A percentile compares a stretch with the other conserved stretches of the same genome.
Conservation (phyloP, 2,888 invertebrate species). For the Noctua janthina region DNA sequence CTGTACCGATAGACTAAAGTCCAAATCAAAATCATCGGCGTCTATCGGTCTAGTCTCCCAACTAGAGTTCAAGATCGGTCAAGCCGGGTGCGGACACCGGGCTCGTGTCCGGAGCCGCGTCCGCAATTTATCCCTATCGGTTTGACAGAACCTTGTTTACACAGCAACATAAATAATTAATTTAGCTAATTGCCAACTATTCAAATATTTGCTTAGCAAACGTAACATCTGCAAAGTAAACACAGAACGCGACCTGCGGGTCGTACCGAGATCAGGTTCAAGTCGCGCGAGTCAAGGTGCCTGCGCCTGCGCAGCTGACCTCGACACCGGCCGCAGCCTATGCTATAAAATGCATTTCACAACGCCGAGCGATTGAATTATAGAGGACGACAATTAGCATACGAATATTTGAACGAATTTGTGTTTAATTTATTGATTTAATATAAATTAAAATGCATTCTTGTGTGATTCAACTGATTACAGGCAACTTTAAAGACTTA, state of each 20-base stretch:
- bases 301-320: slow-evolving; percentile 18
- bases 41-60: too few relatives aligned
- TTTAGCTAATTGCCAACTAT: not conserved
- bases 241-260: slow-evolving; percentile 12
- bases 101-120: too few relatives aligned
- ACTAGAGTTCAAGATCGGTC: too few relatives aligned
- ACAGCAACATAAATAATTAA: not conserved
- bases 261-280: slow-evolving; percentile 31
- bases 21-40: too few relatives aligned
- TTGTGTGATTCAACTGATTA: not conserved
- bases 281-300: slow-evolving; percentile 34
- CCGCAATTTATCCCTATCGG: too few relatives aligned
- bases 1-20: too few relatives aligned
- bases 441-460: not conserved
- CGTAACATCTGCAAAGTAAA: not conserved
- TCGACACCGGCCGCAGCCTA: slow-evolving; percentile 7
- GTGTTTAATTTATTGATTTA: not conserved
- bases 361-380: slow-evolving; percentile 12
- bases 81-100: too few relatives aligned
- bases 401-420: not conserved
- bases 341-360: slow-evolving; percentile 31
- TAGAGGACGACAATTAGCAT: not conserved
- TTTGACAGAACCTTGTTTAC: not conserved
- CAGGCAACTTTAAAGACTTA: too few relatives aligned
- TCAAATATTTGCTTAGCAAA: not conserved